phyloP scores from a whole-genome alignment of 1,140 invertebrate species.

The Polypedilum vanderplanki region DNA sequence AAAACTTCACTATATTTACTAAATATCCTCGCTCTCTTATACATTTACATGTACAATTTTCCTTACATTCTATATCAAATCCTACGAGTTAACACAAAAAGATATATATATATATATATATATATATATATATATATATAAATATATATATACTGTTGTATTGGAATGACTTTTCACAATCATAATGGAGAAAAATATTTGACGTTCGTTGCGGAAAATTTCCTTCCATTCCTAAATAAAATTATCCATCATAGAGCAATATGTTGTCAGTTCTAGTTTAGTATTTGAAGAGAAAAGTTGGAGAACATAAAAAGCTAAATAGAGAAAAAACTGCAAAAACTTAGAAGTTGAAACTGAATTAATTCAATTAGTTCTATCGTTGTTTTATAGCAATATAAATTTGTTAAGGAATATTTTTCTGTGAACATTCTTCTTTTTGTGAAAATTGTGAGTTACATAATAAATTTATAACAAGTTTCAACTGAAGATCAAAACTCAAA shows the following conservation, averaged over 20 bases:
- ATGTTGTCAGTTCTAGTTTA: neutral
- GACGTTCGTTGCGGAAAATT: neutral
- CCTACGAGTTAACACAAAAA: too few relatives aligned
- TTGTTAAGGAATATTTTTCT: too few relatives aligned
- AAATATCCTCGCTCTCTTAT: too few relatives aligned
- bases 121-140: too few relatives aligned
- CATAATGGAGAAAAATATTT: neutral
- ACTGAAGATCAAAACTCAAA: too few relatives aligned
- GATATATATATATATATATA: neutral
- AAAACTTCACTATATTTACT: too few relatives aligned
- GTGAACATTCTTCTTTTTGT: too few relatives aligned
- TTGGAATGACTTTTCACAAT: neutral
- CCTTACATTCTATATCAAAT: too few relatives aligned
- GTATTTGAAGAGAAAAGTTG: conserved; percentile 12
- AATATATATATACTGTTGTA: conserved; percentile 3
- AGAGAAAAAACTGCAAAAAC: neutral
- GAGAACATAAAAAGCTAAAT: neutral
- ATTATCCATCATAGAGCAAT: neutral
- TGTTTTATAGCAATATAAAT: too few relatives aligned
- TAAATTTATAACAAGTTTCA: too few relatives aligned
- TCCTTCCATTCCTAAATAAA: conserved; percentile 12
- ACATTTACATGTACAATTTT: too few relatives aligned
- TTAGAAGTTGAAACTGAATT: neutral
- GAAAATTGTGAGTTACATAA: too few relatives aligned
- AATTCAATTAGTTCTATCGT: neutral